Evolutionary conservation across 2,888 invertebrate species (phyloP).

Genomic region (Diploptera punctata): DNA sequence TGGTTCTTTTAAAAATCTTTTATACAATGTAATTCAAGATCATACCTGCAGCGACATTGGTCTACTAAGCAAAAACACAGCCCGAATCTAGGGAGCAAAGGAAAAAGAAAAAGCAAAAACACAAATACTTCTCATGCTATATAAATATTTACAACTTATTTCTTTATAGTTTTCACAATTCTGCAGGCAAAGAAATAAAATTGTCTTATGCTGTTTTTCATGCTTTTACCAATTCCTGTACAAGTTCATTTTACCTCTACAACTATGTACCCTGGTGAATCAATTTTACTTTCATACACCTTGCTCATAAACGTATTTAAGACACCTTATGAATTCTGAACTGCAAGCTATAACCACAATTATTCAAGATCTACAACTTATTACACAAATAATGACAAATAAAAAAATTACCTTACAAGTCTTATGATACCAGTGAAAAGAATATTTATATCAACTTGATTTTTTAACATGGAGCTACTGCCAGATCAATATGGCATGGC

Average conservation of each 20-base stretch:
- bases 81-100: too few species aligned
- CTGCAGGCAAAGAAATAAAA: background rate
- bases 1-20: background rate
- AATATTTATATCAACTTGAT: background rate
- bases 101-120: slow-evolving; percentile 1
- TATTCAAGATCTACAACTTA: background rate
- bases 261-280: slow-evolving; percentile 24
- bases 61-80: slow-evolving; percentile 16
- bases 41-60: background rate
- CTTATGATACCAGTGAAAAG: background rate
- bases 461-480: background rate
- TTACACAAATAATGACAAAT: slow-evolving; percentile 16
- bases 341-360: background rate
- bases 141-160: slow-evolving; percentile 25
- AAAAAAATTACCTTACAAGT: slow-evolving; percentile 23
- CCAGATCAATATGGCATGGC: slow-evolving; percentile 6
- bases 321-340: background rate
- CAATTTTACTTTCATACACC: background rate
- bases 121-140: slow-evolving; percentile 12
- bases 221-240: background rate
- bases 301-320: background rate
- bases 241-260: background rate
- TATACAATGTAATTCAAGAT: background rate
- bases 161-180: background rate
- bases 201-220: background rate